A percentile compares a stretch with the other conserved stretches of the same genome.
phyloP scores from a whole-genome alignment of 2,113 vertebrate genomes.

The Bos indicus region DNA sequence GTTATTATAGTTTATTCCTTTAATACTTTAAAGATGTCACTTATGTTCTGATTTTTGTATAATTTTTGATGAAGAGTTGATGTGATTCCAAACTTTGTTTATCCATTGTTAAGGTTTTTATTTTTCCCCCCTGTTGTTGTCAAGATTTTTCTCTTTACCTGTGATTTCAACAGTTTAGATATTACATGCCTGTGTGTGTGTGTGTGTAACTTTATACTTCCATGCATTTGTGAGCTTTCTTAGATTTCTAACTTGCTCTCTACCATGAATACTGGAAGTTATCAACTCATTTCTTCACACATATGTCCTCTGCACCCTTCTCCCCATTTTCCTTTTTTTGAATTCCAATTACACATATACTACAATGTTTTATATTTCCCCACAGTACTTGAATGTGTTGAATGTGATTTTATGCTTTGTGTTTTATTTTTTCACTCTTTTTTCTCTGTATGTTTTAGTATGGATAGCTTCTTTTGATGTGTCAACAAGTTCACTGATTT shows the following conservation, averaged over 20 bases:
- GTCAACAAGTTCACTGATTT: background rate
- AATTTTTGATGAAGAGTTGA: background rate
- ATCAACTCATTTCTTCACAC: background rate
- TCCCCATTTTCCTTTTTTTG: background rate
- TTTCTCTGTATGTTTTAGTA: background rate
- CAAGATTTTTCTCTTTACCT: background rate
- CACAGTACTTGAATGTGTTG: background rate
- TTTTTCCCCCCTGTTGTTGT: fast-evolving
- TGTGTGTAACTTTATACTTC: background rate
- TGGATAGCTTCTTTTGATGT: background rate
- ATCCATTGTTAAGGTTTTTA: background rate
- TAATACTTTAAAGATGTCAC: background rate
- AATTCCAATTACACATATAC: background rate
- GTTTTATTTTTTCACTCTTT: background rate
- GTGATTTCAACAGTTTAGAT: background rate
- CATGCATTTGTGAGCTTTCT: background rate
- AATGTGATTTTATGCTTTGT: background rate
- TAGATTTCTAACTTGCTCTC: background rate
- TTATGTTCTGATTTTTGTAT: background rate
- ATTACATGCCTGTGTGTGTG: background rate
- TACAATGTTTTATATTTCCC: background rate
- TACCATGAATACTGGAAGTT: background rate
- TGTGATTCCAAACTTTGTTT: background rate
- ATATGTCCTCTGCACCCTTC: background rate
- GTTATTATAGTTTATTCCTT: background rate